Percentiles rank a stretch among this genome's conserved stretches.
Conservation (phyloP, 1,140 invertebrate species). For the Apis dorsata region DNA sequence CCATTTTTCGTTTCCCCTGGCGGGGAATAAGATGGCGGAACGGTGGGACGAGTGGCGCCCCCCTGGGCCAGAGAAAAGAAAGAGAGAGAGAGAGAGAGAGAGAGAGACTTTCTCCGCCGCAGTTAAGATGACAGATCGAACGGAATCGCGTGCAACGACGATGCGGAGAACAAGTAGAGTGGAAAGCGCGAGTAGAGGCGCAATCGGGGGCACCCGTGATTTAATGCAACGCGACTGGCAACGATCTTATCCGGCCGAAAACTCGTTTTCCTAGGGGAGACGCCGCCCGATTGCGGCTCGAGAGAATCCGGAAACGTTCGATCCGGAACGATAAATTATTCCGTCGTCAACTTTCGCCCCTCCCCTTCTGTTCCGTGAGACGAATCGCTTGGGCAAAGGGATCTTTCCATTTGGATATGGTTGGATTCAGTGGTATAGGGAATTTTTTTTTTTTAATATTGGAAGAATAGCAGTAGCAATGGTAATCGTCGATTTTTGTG, state of each 20-base stretch:
- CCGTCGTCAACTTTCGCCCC: constrained; percentile 2
- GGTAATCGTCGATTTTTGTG: too few species aligned
- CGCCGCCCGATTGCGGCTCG: background rate
- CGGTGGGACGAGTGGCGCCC: too few species aligned
- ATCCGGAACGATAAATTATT: background rate
- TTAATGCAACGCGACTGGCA: constrained; percentile 29
- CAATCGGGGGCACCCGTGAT: constrained; percentile 23
- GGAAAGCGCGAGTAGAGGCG: constrained; percentile 17
- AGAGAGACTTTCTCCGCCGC: background rate
- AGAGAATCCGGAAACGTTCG: background rate
- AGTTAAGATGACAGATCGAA: constrained; percentile 50
- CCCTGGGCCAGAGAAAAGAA: too few species aligned
- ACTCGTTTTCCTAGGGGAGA: background rate
- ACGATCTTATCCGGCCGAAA: constrained; percentile 31
- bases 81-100: too few species aligned
- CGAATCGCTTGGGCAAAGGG: too few species aligned
- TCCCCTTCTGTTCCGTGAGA: background rate
- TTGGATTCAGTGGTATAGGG: too few species aligned
- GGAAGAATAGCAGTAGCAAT: too few species aligned
- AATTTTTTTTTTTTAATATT: too few species aligned
- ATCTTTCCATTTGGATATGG: too few species aligned
- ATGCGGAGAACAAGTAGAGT: constrained; percentile 34
- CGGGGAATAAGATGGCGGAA: too few species aligned
- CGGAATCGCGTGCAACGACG: constrained; percentile 30
- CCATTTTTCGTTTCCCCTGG: background rate